Evolutionary conservation across 2,888 invertebrate species (phyloP), one percentile per base, ranked within the genome.

Genomic region (Yponomeuta cagnagella): DNA sequence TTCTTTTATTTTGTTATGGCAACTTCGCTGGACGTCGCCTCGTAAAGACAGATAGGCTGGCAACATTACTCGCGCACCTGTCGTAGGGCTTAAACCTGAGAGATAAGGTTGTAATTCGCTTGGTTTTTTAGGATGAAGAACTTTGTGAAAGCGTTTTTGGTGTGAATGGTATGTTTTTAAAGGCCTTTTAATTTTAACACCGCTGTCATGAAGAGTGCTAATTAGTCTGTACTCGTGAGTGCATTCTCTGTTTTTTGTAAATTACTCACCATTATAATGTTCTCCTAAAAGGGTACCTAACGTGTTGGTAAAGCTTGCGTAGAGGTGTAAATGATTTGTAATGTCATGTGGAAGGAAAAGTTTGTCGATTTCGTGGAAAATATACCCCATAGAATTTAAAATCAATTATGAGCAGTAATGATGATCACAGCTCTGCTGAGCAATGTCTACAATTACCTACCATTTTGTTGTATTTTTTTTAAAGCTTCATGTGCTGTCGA

Each of bases 121-220:
- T 5, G 52, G 15, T 5, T 43, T 43, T 37, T 43, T 15, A 12
- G 52, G 8, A 58, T 15, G 52, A 15, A 15, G 3, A 58, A 58
- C 15, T 15, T 58, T 58, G 52, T 58, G 3, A 58, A 58, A 58
- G 15, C 1, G 52, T 58, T 58, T 58, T 68, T 48, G 48, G 68
- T 48, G 68, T 68, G 48, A 68, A 68, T 48, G 67, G 67, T 48
- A 9, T 43, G 68, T 68, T 68, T 67, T 43, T 68, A 68, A 68
- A 48, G n/a, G 48, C 48, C 48, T 68, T 58, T 58, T 68, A 68
- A 68, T 68, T 68, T 68, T 68, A 9, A 8, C 37, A n/a, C 68
- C 48, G 10, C 48, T 37, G 68, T 37, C 68, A 48, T 43, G 23
- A 68, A 43, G 37, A 68, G 33, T 5, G 68, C 37, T 48, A 37